phyloP scores from a whole-genome alignment of 1,140 invertebrate genomes.

The Aphelenchoides avenae region DNA sequence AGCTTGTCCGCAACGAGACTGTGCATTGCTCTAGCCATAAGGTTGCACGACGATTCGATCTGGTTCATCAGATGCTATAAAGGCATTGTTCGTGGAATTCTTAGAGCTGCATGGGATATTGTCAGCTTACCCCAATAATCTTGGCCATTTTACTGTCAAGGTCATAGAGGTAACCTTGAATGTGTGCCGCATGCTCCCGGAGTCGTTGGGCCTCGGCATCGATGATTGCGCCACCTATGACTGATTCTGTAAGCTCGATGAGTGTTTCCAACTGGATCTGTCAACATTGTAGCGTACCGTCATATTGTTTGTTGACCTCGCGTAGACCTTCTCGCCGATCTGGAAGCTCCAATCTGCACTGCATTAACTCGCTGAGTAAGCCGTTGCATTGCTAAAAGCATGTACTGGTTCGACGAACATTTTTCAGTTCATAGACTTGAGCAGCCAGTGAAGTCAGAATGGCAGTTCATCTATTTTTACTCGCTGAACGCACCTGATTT shows the following conservation, averaged over 20 bases:
- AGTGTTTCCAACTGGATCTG: too few relatives aligned
- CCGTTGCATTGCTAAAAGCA: conserved; percentile 18
- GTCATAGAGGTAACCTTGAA: conserved; percentile 12
- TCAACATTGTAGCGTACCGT: conserved; percentile 16
- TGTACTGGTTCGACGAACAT: not conserved
- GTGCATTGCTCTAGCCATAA: conserved; percentile 22
- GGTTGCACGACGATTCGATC: conserved; percentile 12
- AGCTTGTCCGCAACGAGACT: conserved; percentile 24
- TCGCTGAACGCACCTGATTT: conserved; percentile 13
- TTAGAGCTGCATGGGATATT: not conserved
- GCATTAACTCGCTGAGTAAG: conserved; percentile 13
- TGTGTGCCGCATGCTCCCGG: conserved; percentile 6
- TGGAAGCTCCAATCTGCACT: conserved; percentile 4
- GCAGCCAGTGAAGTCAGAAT: too few relatives aligned
- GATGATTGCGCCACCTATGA: conserved; percentile 6
- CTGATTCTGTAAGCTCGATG: not conserved
- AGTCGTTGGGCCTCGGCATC: conserved; percentile 11
- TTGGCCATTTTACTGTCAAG: conserved; percentile 21
- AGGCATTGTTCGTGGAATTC: not conserved
- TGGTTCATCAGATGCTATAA: conserved; percentile 17
- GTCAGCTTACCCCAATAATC: conserved; percentile 4
- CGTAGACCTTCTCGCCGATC: conserved; percentile 2
- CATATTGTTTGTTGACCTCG: conserved; percentile 17
- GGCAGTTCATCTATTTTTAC: too few relatives aligned
- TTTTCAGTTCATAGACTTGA: too few relatives aligned